Evolutionary conservation across 2,113 vertebrate species (phyloP).

Genomic region (Thryonomys swinderianus): DNA sequence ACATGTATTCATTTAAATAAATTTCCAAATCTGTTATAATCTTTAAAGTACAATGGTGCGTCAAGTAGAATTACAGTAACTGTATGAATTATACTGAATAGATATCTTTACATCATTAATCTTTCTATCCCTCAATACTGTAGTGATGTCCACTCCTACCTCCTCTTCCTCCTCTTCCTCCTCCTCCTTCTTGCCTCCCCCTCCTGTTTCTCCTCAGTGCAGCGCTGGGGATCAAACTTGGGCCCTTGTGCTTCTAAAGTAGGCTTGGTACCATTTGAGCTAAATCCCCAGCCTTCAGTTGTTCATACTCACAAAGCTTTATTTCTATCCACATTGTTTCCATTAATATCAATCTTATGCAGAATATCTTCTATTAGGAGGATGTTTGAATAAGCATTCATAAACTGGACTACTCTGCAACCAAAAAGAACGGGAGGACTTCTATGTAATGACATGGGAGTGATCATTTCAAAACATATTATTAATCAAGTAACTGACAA

Average conservation of each 20-base stretch:
- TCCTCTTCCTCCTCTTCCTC: too few relatives aligned
- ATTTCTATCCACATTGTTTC: neutral
- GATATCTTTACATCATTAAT: neutral
- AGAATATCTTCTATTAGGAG: neutral
- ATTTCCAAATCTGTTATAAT: neutral
- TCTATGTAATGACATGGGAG: neutral
- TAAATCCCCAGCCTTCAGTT: neutral
- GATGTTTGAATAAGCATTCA: neutral
- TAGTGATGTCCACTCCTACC: neutral
- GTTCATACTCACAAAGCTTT: neutral
- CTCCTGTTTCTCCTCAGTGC: too few relatives aligned
- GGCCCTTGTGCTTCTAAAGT: too few relatives aligned
- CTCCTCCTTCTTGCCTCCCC: too few relatives aligned
- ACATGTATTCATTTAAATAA: conserved; percentile 8
- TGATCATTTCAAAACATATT: neutral
- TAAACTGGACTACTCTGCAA: neutral
- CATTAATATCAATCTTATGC: neutral
- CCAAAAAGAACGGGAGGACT: neutral
- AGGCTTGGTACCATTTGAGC: too few relatives aligned
- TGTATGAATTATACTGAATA: neutral
- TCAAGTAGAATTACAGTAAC: conserved; percentile 15
- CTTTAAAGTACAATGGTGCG: conserved; percentile 1
- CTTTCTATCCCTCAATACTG: neutral
- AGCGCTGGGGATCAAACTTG: too few relatives aligned
- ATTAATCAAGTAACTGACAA: neutral